Conservation (phyloP, 2,797 vertebrate genomes). For the Ispidina lecontei region DNA sequence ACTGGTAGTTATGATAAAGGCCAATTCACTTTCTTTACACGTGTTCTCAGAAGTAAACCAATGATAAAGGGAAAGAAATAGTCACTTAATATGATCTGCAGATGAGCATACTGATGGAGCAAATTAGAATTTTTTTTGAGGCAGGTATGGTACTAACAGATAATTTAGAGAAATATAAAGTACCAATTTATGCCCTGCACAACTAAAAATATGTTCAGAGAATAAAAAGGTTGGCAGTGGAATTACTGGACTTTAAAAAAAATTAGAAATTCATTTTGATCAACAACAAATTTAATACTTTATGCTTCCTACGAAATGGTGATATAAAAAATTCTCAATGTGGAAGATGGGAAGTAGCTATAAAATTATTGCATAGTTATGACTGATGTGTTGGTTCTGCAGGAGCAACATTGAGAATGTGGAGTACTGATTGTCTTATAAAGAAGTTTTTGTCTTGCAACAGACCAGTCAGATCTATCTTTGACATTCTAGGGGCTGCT, state of each 20-base stretch:
- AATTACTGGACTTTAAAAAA: background rate
- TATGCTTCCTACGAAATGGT: background rate
- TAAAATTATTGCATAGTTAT: background rate
- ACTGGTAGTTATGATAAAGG: background rate
- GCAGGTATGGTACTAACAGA: background rate
- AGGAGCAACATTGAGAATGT: background rate
- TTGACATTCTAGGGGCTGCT: background rate
- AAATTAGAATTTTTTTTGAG: background rate
- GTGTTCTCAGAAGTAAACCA: background rate
- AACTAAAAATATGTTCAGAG: background rate
- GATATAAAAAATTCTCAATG: background rate
- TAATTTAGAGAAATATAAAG: background rate
- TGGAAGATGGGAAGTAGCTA: accelerated
- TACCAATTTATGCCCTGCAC: background rate
- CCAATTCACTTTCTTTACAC: background rate
- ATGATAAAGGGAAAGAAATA: background rate
- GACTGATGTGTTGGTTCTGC: background rate
- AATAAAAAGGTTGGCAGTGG: background rate
- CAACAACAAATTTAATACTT: background rate
- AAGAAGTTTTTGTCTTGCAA: background rate
- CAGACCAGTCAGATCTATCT: background rate
- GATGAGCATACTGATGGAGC: background rate
- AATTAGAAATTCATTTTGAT: background rate
- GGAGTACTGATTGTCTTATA: background rate
- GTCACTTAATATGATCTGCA: background rate